Evolutionary conservation across 2,888 invertebrate species (phyloP).

Genomic region (Dinocampus coccinellae): DNA sequence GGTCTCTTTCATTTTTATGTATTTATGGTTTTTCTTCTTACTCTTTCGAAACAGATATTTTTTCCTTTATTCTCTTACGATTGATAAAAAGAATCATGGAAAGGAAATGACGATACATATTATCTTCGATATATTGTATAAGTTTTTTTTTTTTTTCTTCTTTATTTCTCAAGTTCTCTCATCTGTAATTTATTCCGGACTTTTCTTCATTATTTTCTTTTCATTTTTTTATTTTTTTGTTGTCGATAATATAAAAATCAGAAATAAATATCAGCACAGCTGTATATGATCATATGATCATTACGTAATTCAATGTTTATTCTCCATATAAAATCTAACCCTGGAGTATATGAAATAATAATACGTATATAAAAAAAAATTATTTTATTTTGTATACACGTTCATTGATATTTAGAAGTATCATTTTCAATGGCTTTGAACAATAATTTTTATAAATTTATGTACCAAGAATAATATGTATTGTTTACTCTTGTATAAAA

Average conservation of each 20-base stretch:
- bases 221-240: conserved; percentile 10
- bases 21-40: not conserved
- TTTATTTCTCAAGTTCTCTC: not conserved
- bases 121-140: conserved; percentile 15
- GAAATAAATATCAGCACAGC: conserved; percentile 5
- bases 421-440: too few species aligned
- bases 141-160: conserved; percentile 11
- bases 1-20: not conserved
- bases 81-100: conserved; percentile 9
- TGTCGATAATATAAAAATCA: conserved; percentile 6
- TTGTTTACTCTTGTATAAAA: too few species aligned
- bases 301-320: too few species aligned
- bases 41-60: conserved; percentile 2
- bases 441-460: too few species aligned
- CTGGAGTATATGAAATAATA: too few species aligned
- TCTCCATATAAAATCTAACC: too few species aligned
- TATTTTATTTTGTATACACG: too few species aligned
- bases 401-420: too few species aligned
- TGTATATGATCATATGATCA: too few species aligned
- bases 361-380: too few species aligned
- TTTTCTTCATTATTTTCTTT: not conserved
- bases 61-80: not conserved
- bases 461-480: too few species aligned
- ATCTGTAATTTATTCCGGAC: not conserved
- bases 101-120: conserved; percentile 2